Evolutionary conservation across 2,888 invertebrate genomes (phyloP).

Genomic region (Erebia palarica): DNA sequence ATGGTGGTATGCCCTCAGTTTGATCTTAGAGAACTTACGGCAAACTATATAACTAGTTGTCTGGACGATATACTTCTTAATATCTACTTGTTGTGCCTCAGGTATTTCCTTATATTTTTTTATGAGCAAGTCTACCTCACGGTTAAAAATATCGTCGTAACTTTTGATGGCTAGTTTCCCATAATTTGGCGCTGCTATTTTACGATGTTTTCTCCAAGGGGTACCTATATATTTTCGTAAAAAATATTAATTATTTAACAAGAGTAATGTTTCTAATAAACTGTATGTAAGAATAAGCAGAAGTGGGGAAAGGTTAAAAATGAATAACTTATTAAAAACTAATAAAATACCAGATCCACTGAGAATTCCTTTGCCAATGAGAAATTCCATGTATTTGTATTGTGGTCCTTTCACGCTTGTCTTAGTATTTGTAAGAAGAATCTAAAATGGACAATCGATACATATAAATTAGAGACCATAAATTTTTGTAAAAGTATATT

Average conservation of each 20-base stretch:
- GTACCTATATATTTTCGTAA: conserved; percentile 49
- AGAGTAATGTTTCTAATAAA: too few species aligned
- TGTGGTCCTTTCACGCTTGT: conserved; percentile 64
- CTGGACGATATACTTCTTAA: conserved; percentile 56
- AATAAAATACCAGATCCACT: conserved; percentile 64
- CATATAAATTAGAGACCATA: conserved; percentile 8
- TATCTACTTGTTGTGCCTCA: conserved; percentile 46
- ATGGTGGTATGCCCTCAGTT: neutral
- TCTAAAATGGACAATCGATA: conserved; percentile 46
- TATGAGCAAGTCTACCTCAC: conserved; percentile 55
- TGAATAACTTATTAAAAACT: neutral
- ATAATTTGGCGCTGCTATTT: conserved; percentile 66
- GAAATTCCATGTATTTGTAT: conserved; percentile 66
- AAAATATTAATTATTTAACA: too few species aligned
- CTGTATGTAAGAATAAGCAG: neutral
- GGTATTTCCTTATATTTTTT: conserved; percentile 43
- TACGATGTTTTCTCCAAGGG: conserved; percentile 67
- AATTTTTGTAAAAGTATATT: neutral
- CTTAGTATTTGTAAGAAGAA: conserved; percentile 58
- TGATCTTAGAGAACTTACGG: conserved; percentile 54
- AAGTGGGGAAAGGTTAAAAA: neutral
- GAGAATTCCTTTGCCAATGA: conserved; percentile 64
- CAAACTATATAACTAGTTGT: conserved; percentile 63
- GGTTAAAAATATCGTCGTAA: conserved; percentile 56
- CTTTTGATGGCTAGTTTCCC: conserved; percentile 59